phyloP scores from a whole-genome alignment of 1,140 invertebrate genomes.

The Procambarus clarkii region DNA sequence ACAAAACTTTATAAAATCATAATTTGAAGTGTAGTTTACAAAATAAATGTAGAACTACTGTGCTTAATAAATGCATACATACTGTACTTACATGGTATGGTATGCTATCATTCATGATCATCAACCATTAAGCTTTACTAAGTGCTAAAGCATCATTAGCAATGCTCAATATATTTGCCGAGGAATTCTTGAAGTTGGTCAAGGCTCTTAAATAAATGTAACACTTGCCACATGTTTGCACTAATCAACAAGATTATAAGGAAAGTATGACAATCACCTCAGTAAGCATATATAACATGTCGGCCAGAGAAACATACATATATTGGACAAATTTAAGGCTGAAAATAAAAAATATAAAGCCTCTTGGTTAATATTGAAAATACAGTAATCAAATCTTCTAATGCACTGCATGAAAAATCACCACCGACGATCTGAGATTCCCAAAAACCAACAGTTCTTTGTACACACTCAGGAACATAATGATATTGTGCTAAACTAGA shows the following conservation, averaged over 20 bases:
- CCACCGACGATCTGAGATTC: background rate
- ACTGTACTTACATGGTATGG: too few species aligned
- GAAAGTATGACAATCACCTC: background rate
- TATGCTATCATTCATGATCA: too few species aligned
- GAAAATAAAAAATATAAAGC: background rate
- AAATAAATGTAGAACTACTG: background rate
- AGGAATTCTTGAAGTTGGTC: background rate
- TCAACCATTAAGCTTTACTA: background rate
- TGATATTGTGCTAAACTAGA: background rate
- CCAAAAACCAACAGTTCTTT: slow-evolving; percentile 22
- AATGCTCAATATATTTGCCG: background rate
- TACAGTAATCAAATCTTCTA: too few species aligned
- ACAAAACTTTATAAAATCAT: too few species aligned
- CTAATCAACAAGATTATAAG: background rate
- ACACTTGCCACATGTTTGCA: background rate
- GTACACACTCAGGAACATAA: slow-evolving; percentile 27
- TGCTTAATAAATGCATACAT: background rate
- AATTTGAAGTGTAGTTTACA: background rate
- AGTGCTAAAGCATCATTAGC: background rate
- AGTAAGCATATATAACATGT: background rate
- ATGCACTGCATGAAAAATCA: background rate
- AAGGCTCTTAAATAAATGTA: background rate
- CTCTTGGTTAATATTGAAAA: background rate
- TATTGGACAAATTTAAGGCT: background rate
- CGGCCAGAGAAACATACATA: background rate